Evolutionary conservation across 1,140 invertebrate species (phyloP), one percentile per base, ranked within the genome.

Genomic region (Dolichoris vasculosae): DNA sequence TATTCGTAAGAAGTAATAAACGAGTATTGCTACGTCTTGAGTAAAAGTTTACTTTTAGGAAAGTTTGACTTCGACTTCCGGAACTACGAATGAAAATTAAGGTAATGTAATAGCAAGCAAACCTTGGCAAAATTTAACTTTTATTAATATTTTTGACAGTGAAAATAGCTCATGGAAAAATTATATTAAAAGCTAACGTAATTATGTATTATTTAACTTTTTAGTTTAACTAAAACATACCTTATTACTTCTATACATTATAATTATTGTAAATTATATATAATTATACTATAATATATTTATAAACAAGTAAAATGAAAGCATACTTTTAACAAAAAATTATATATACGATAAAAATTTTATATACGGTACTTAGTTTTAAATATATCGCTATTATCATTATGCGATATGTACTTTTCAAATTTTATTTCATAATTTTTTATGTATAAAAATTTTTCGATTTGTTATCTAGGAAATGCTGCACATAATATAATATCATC

Each of bases 31-130:
- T 23, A 76, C 8, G 20, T 67, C 79, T 82, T 85, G 55, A n/a
- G 55, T 67, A 67, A 85, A 85, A 85, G 79, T 81, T 85, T 76
- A 85, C 79, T 81, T 82, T 81, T 67, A 40, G 51, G 3, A 82
- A 81, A 82, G 69, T 82, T 85, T 55, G 35, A 77, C 59, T 76
- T 30, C 38, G 77, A 69, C 78, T 85, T 81, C 67, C 69, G 23
- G 78, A 59, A 67, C 78, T 85, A 82, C 75, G 78, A 82, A 85
- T 85, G 84, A 82, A 85, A 85, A 85, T 82, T 85, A 85, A 85
- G 71, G 71, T 77, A 82, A 85, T 81, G 55, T 38, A 81, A 75
- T 71, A 67, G 30, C 76, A 59, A 71, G 48, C 63, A 69, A 85
- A 67, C 51, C 40, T 20, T 46, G 77, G 35, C 8, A 48, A 80